Base-by-base conservation (phyloP, 2,113 vertebrate species). In the Prinia subflava region DNA sequence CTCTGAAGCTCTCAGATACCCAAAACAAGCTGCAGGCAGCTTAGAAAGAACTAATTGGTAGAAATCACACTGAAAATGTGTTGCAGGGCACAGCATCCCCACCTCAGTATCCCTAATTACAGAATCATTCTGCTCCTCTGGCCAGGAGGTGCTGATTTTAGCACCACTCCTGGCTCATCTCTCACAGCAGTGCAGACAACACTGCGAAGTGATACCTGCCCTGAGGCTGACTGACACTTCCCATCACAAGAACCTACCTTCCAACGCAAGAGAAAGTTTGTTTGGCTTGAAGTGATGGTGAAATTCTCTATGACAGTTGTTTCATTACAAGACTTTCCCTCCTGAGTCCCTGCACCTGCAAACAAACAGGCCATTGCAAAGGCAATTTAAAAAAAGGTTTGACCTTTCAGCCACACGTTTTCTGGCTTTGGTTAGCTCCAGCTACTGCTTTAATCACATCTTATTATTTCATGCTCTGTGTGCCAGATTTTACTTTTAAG, bases 401-500 rank as follows among this genome's bases (percentile, higher is more conserved):
- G 64, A 92, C 76, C 76, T 94, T 95, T 90, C 79, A 84, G 88
- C 90, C 68, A n/a, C 21, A 27, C 81, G 28, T 63, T 83, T 93
- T 80, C 87, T 90, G 88, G 92, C 53, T 96, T 60, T 56, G 65
- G 18, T 93, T 56, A 57, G 75, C 47, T 83, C 46, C 75, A 91
- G 82, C 63, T 85, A 77, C 60, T 52, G 50, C 75, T 91, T 93
- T 95, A 78, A 86, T 93, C 85, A 64, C 85, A 83, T 83, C 68
- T 84, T 68, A 59, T 52, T 86, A 92, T 69, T 83, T 90, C 53
- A 74, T 42, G 55, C 44, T 83, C 67, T 44, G 37, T 37, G 30
- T 41, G 78, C 59, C 86, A 89, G 83, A 46, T 94, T 94, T 65
- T 83, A 84, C 81, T 96, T 94, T 74, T 83, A 96, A 93, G 83